A percentile compares a stretch with the other conserved stretches of the same genome.
Evolutionary conservation across 2,888 invertebrate species (phyloP).

Genomic region (Brenthis hecate): DNA sequence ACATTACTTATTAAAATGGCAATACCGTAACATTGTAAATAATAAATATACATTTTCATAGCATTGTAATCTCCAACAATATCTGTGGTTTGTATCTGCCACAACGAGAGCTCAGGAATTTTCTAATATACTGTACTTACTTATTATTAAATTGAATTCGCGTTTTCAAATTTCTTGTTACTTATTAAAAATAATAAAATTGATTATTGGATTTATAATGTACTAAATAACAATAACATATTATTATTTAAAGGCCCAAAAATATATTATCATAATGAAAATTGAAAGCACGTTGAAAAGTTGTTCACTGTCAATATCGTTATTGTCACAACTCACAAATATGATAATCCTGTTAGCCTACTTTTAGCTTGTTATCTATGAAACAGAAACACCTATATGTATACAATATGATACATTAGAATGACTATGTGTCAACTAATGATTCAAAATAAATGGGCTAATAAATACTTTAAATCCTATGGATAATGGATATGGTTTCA

Average conservation of each 20-base stretch:
- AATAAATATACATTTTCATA: slow-evolving; percentile 3
- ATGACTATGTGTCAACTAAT: neutral
- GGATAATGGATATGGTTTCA: too few relatives aligned
- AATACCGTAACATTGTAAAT: slow-evolving; percentile 14
- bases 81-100: slow-evolving; percentile 16
- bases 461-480: neutral
- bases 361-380: slow-evolving; percentile 60
- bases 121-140: neutral
- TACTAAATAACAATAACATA: neutral
- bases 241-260: neutral
- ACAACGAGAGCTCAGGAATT: slow-evolving; percentile 5
- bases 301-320: neutral
- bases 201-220: too few relatives aligned
- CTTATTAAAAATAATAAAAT: too few relatives aligned
- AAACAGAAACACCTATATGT: slow-evolving; percentile 30
- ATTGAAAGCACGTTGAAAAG: neutral
- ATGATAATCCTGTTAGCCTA: slow-evolving; percentile 69
- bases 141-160: too few relatives aligned
- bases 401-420: slow-evolving; percentile 1
- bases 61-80: slow-evolving; percentile 13
- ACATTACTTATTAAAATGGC: slow-evolving; percentile 18
- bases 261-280: neutral
- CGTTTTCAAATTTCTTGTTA: too few relatives aligned
- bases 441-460: neutral
- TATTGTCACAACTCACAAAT: slow-evolving; percentile 19